Evolutionary conservation across 1,140 invertebrate genomes (phyloP), one percentile per base, ranked within the genome.

Genomic region (Protaetia brevitarsis): DNA sequence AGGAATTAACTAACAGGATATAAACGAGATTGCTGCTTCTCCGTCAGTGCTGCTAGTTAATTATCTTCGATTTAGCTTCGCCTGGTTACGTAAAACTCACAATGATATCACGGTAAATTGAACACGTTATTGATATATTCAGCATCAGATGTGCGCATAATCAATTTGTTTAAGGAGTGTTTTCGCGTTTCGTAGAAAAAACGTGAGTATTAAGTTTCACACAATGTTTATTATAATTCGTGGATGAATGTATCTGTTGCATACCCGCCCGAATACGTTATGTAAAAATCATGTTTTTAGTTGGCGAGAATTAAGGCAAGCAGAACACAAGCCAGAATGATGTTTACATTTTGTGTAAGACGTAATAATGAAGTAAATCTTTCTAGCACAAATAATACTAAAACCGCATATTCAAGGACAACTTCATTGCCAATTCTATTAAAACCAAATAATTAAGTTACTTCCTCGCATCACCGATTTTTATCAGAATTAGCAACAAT

Each of bases 351-450:
- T n/a, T n/a, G n/a, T n/a, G n/a, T n/a, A n/a, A n/a, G n/a, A n/a
- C n/a, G n/a, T n/a, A n/a, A n/a, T n/a, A n/a, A n/a, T n/a, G n/a
- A n/a, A n/a, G n/a, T n/a, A n/a, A n/a, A n/a, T n/a, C n/a, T n/a
- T n/a, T n/a, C 41, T 19, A 19, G 19, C 41, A 23, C 19, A 51
- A 51, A 23, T 23, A 51, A 51, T 19, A 23, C 41, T 51, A 26
- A 51, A n/a, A n/a, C n/a, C n/a, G n/a, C n/a, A n/a, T n/a, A 51
- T 51, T 51, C 41, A 51, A 51, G 41, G 41, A 19, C 41, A 51
- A n/a, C n/a, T n/a, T n/a, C 41, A 23, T 51, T 10, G 19, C 41
- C 5, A 19, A 10, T 16, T 51, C 41, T 23, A 34, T 51, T 51
- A 23, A 51, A 51, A 23, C 19, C 21, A 23, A 51, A 51, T 51